Conservation (phyloP, 2,797 vertebrate species). For the Danio aesculapii region DNA sequence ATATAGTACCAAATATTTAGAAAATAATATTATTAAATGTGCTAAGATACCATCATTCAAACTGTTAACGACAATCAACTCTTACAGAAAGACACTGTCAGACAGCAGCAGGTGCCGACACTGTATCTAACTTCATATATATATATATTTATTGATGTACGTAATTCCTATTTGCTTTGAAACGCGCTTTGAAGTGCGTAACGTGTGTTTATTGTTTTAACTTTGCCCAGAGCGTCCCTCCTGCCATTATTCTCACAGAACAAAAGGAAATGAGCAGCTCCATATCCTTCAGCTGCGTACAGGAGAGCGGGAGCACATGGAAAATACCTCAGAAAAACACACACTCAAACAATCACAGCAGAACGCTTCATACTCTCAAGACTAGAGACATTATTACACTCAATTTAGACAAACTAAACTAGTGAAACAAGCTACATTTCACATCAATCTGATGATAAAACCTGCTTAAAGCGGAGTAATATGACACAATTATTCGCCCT, state of each 20-base stretch:
- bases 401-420: no score
- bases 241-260: constrained; percentile 58
- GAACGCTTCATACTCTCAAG: no score
- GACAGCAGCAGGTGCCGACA: constrained; percentile 10
- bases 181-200: constrained; percentile 56
- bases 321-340: constrained; percentile 48
- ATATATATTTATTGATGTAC: constrained; percentile 18
- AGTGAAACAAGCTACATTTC: no score
- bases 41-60: no score
- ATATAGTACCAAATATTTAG: no score
- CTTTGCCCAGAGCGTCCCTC: constrained; percentile 52
- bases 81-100: constrained; percentile 6
- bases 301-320: constrained; percentile 44
- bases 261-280: constrained; percentile 68
- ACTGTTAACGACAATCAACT: neutral
- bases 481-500: no score
- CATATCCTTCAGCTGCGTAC: constrained; percentile 63
- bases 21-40: no score
- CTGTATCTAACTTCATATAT: neutral
- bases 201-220: constrained; percentile 63
- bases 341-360: neutral
- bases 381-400: no score
- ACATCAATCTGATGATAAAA: no score
- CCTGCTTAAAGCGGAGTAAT: no score
- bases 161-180: constrained; percentile 24